Base-by-base conservation (phyloP, 2,113 vertebrate genomes). In the Myiopsitta monachus region DNA sequence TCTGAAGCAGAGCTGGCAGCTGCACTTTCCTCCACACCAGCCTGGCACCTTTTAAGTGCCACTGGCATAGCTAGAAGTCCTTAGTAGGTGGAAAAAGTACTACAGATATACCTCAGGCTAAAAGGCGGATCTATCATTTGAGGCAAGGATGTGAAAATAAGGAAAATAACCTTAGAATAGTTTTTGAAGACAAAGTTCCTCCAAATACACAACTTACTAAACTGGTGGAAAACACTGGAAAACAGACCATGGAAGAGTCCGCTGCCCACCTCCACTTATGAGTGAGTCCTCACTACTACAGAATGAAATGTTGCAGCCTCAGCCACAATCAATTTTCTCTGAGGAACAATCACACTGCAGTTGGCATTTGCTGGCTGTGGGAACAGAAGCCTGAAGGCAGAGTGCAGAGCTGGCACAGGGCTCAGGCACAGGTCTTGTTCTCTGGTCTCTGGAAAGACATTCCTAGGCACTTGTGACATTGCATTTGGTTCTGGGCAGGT, bases 281-380 rank as follows among this genome's bases (percentile, higher is more conserved):
- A 84, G 28, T 2, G 11, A 18, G 3, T 27, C 18, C 67, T 85
- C 0, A 0, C 36, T 49, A 11, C 19, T 0, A 0, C 0, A 69
- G 70, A 44, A 68, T 59, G 18, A 74, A 68, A 23, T 1, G 1
- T 31, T 84, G 30, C 73, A 17, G 27, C 2, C 1, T n/a, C 62
- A 41, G 36, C 21, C 62, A 89, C 14, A 90, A 47, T 3, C 21
- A 51, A 1, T 18, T 28, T 36, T 64, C 49, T 39, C 61, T 2
- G 3, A 79, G 67, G 33, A 78, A 27, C 0, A 0, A 47, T 18
- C n/a, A 13, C 22, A 6, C 0, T 23, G 30, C 43, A 72, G 51
- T 0, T 46, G 55, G 61, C 21, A 26, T 81, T 72, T 68, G 21
- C 73, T 13, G 4, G 28, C 55, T 51, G 27, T 31, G 39, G 31